phyloP scores from a whole-genome alignment of 2,797 vertebrate genomes.

The Trachops cirrhosus region DNA sequence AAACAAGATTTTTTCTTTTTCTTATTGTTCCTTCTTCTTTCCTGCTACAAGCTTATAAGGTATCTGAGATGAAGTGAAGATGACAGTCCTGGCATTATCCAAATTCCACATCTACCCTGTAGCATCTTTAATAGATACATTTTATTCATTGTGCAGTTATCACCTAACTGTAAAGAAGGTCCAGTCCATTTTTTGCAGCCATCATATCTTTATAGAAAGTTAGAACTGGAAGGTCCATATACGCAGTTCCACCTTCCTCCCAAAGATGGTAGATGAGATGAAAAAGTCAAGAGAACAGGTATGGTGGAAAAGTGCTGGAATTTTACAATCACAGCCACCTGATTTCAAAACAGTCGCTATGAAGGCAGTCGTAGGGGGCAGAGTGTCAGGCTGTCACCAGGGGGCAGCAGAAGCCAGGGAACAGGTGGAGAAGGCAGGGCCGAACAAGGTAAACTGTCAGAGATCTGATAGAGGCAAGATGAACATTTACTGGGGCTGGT shows the following conservation, averaged over 20 bases:
- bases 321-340: not conserved
- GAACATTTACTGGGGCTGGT: not conserved
- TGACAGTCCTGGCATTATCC: not conserved
- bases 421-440: not conserved
- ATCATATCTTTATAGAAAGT: not conserved
- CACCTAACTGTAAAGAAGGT: not conserved
- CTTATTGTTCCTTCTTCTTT: not conserved
- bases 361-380: not conserved
- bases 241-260: not conserved
- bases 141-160: not conserved
- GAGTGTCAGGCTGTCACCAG: conserved; percentile 1
- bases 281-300: not conserved
- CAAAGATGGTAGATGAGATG: not conserved
- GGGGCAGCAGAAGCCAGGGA: conserved; percentile 50
- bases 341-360: not conserved
- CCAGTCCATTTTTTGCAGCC: not conserved
- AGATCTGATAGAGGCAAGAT: not conserved
- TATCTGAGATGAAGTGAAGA: not conserved
- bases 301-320: not conserved
- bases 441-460: not conserved
- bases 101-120: not conserved
- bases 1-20: not conserved
- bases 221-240: not conserved
- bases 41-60: not conserved
- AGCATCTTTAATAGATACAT: not conserved